These are phyloP conservation scores for Drosophila pegasa DNA, from an alignment of 2,888 invertebrate species.

Conservation along the genomic window DNA sequence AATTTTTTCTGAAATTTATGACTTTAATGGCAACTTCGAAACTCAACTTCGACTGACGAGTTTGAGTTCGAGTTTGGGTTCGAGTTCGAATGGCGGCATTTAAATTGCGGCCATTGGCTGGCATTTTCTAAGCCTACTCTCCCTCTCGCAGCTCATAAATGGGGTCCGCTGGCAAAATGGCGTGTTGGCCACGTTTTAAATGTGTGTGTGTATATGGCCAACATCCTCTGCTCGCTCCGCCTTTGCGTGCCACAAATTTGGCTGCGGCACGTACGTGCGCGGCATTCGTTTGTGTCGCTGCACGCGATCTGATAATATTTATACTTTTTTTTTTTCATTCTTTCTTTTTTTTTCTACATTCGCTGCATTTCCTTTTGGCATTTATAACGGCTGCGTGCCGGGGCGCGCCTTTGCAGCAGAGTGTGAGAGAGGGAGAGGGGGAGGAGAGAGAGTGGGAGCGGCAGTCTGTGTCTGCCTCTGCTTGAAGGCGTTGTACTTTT, in stretches of 20 bases:
- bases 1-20: constrained; percentile 69
- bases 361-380: constrained; percentile 51
- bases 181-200: constrained; percentile 49
- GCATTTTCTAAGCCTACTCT: constrained; percentile 60
- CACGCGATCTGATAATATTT: constrained; percentile 81
- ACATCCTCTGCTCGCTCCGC: constrained; percentile 41
- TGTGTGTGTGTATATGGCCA: constrained; percentile 13
- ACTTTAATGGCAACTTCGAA: constrained; percentile 68
- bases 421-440: background rate
- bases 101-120: constrained; percentile 58
- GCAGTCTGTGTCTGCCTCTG: constrained; percentile 6
- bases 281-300: constrained; percentile 69
- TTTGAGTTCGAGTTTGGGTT: constrained; percentile 18
- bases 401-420: constrained; percentile 54
- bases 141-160: constrained; percentile 37
- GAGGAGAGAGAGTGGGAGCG: background rate
- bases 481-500: constrained; percentile 52
- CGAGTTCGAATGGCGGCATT: constrained; percentile 27
- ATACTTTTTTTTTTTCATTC: constrained; percentile 48
- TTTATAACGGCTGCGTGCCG: constrained; percentile 73
- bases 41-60: constrained; percentile 15
- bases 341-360: constrained; percentile 36
- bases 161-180: constrained; percentile 54
- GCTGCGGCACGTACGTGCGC: constrained; percentile 70
- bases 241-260: constrained; percentile 69